A percentile compares a stretch with the other conserved stretches of the same genome.
Conservation (phyloP, 2,113 vertebrate species). For the Oryzias melastigma region DNA sequence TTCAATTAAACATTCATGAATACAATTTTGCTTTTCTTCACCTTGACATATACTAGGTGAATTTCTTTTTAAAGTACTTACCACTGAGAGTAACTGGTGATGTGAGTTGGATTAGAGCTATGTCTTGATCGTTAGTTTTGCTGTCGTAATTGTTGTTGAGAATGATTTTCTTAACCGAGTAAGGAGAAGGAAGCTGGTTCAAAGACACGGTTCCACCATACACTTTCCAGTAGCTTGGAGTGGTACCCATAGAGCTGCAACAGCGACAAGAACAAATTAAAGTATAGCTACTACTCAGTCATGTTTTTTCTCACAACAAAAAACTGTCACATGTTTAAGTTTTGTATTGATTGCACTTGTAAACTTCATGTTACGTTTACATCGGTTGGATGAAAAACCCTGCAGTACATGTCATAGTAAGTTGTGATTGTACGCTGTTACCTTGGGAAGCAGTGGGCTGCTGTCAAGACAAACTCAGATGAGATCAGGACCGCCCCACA, state of each 20-base stretch:
- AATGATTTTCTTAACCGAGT: conserved; percentile 78
- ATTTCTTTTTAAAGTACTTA: conserved; percentile 50
- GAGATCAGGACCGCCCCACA: conserved; percentile 89
- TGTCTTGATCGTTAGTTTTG: conserved; percentile 80
- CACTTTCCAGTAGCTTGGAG: conserved; percentile 77
- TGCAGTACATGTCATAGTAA: no score
- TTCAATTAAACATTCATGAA: no score
- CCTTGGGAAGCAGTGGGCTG: conserved; percentile 91
- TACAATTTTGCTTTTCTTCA: no score
- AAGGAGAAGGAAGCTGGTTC: conserved; percentile 47
- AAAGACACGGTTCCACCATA: conserved; percentile 79
- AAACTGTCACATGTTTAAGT: not conserved
- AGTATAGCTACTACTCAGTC: not conserved
- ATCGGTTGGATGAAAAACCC: no score
- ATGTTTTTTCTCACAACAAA: not conserved
- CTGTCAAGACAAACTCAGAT: conserved; percentile 83
- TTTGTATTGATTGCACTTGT: no score
- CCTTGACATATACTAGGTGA: no score
- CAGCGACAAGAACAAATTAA: conserved; percentile 12
- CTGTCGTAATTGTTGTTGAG: conserved; percentile 81
- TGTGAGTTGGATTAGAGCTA: conserved; percentile 83
- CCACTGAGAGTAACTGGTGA: conserved; percentile 75
- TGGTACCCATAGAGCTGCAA: conserved; percentile 46
- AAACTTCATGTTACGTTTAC: no score
- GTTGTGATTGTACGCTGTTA: conserved; percentile 36